phyloP scores from a whole-genome alignment of 1,140 invertebrate genomes.

The Octopus sinensis region DNA sequence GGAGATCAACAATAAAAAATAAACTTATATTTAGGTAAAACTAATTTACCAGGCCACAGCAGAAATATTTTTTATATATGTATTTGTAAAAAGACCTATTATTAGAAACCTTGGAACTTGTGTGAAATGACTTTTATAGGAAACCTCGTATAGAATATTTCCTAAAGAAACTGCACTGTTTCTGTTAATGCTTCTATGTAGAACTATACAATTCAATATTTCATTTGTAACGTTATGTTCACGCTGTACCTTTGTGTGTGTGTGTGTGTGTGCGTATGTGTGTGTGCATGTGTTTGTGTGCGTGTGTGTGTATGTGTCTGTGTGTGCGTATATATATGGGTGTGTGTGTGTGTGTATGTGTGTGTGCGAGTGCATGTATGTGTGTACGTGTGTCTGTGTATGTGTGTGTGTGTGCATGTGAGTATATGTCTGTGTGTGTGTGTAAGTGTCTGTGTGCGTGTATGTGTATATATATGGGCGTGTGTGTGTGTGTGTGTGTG shows the following conservation, averaged over 20 bases:
- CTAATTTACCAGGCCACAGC: no score
- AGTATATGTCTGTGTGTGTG: not conserved
- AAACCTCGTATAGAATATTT: no score
- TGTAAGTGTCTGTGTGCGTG: not conserved
- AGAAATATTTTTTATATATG: no score
- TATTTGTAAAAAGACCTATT: no score
- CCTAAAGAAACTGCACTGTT: no score
- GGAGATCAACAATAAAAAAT: no score
- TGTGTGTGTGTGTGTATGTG: not conserved
- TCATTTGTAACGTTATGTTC: no score
- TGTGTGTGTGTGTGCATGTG: not conserved
- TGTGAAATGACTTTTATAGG: no score
- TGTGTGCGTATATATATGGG: not conserved
- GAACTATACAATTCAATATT: no score
- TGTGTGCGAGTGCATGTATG: not conserved
- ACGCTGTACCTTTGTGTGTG: not conserved
- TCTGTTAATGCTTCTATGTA: no score
- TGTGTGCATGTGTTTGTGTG: not conserved
- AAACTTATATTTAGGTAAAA: no score
- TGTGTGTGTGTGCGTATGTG: not conserved
- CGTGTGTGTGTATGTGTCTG: not conserved
- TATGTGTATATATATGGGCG: not conserved
- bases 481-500: not conserved
- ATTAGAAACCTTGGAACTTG: no score
- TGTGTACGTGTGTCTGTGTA: not conserved